Evolutionary conservation across 2,797 vertebrate species (phyloP), one percentile per base, ranked within the genome.

Genomic region (Lagocephalus sceleratus): DNA sequence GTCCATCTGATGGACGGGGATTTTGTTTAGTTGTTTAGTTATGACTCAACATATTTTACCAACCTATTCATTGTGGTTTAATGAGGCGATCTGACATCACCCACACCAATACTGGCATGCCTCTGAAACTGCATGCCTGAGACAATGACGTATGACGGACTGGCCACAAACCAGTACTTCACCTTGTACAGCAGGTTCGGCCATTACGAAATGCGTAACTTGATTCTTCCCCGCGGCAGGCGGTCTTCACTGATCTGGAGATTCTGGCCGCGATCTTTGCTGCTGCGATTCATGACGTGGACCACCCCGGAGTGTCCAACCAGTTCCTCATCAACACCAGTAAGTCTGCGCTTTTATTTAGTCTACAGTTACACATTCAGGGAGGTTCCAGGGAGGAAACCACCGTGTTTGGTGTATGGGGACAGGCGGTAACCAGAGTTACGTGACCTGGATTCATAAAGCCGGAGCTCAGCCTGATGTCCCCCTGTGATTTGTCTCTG

Each of bases 271-370:
- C 96, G 66, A 95, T 99, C 83, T 99, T 99, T 26, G 96, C 96
- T 1, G 94, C 96, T 53, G 97, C 97, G 2, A 99, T 99, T 82
- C 97, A 99, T 6, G 97, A 99, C 2, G 97, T 98, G 62, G 97
- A 99, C 89, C 97, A 99, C 81, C 97, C 97, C 0, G 97, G 97
- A 69, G 97, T 99, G 83, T 94, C 97, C 78, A 99, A 99, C 88
- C 97, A 99, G 75, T 99, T 99, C 77, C 93, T 99, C 63, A 99
- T 99, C 87, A 99, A 99, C 83, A 99, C 97, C 75, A 99, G 97
- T 99, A 81, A 91, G 97, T 96, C 25, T 35, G 32, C 38, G 32
- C 50, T 32, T 58, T 19, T 32, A 16, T n/a, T 3, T 19, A 19
- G 16, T 17, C 32, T 35, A 1, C 32, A 35, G 32, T 3, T 35